Evolutionary conservation across 64 coral and sea anemone species (phyloP).

Genomic region (Pachyseris speciosa): DNA sequence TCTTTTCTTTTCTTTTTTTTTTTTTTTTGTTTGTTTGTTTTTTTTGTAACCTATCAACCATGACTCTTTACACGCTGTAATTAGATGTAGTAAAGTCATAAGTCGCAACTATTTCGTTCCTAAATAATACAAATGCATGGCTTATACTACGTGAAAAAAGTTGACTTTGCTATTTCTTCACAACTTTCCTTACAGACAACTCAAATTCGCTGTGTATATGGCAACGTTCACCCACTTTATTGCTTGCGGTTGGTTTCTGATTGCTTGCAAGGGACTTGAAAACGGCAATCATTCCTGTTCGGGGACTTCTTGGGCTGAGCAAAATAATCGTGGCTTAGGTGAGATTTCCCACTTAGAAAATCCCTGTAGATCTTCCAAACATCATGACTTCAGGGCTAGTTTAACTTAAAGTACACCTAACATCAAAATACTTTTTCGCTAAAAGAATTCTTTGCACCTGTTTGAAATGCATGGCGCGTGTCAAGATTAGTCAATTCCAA

Average conservation of each 20-base stretch:
- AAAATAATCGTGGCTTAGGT: slow-evolving; percentile 32
- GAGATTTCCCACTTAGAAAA: background rate
- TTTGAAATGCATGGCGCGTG: too few species aligned
- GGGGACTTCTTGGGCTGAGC: slow-evolving; percentile 55
- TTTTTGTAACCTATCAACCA: too few species aligned
- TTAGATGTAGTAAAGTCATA: too few species aligned
- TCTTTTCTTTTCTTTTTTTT: background rate
- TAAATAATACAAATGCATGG: too few species aligned
- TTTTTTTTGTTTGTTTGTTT: background rate
- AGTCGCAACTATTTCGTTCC: too few species aligned
- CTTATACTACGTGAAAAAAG: background rate
- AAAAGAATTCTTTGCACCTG: too few species aligned
- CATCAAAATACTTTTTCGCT: too few species aligned
- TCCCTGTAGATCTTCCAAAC: too few species aligned
- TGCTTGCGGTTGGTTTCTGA: slow-evolving; percentile 84
- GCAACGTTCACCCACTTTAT: slow-evolving; percentile 71
- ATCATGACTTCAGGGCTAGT: too few species aligned
- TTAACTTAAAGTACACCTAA: too few species aligned
- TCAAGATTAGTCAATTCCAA: too few species aligned
- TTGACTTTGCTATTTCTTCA: background rate
- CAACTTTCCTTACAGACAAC: slow-evolving; percentile 42
- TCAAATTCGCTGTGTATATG: slow-evolving; percentile 89
- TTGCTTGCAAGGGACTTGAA: slow-evolving; percentile 66
- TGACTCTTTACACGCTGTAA: too few species aligned
- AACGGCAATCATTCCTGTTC: slow-evolving; percentile 59